These are phyloP conservation scores for Carcinoscorpius rotundicauda DNA, from an alignment of 1,140 invertebrate species.

Conservation along the genomic window DNA sequence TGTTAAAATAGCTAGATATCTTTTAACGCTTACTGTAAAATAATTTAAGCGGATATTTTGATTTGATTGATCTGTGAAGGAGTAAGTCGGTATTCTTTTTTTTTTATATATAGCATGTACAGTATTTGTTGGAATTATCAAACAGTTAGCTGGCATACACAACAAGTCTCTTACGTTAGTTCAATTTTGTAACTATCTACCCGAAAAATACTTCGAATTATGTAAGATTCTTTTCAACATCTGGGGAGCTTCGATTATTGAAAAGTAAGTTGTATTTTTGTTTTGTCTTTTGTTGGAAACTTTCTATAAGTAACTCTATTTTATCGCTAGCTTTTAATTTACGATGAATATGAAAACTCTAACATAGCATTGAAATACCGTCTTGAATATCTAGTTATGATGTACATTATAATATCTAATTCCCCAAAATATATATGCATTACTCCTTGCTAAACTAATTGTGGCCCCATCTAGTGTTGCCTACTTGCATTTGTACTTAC, in stretches of 20 bases:
- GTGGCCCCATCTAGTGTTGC: neutral
- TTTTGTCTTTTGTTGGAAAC: neutral
- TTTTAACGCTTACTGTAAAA: too few relatives aligned
- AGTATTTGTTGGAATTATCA: slow-evolving; percentile 12
- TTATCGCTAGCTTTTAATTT: neutral
- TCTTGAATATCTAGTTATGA: too few relatives aligned
- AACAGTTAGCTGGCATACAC: slow-evolving; percentile 14
- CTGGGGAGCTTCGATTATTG: slow-evolving; percentile 15
- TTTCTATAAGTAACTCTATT: neutral
- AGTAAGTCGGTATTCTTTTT: neutral
- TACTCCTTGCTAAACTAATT: neutral
- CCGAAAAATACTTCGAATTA: slow-evolving; percentile 7
- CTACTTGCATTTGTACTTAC: neutral
- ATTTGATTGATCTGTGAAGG: too few relatives aligned
- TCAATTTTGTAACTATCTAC: slow-evolving; percentile 10
- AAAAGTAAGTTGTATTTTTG: slow-evolving; percentile 11
- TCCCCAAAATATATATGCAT: neutral
- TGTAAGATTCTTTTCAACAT: slow-evolving; percentile 14
- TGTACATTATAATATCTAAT: neutral
- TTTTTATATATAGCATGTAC: slow-evolving; percentile 13
- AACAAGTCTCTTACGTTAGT: slow-evolving; percentile 13
- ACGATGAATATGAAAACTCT: neutral
- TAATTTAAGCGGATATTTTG: too few relatives aligned
- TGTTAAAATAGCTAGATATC: too few relatives aligned
- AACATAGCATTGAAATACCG: too few relatives aligned